phyloP scores from a whole-genome alignment of 2,113 vertebrate species.

The Phoenicopterus ruber region DNA sequence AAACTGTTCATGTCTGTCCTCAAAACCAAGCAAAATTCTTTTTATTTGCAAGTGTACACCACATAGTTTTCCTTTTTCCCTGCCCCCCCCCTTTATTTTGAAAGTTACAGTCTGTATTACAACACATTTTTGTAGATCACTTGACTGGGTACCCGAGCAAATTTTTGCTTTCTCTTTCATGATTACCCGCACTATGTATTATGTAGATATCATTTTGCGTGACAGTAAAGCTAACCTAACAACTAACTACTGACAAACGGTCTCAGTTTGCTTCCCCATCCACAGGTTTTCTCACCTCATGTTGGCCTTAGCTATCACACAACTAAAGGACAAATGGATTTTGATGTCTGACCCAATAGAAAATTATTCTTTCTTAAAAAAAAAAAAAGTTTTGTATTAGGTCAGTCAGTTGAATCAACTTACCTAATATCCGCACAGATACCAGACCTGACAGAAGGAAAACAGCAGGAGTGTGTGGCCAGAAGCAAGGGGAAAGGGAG shows the following conservation, averaged over 20 bases:
- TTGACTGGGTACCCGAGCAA: background rate
- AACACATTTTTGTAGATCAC: background rate
- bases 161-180: background rate
- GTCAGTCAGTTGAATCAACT: background rate
- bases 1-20: background rate
- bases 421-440: background rate
- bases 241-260: background rate
- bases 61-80: rapidly evolving
- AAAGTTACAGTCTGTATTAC: background rate
- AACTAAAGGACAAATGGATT: background rate
- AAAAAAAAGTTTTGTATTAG: background rate
- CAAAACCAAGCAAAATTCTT: background rate
- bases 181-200: background rate
- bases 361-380: background rate
- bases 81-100: background rate
- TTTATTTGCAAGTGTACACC: background rate
- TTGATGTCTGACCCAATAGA: background rate
- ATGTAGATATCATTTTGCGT: background rate
- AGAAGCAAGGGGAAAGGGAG: background rate
- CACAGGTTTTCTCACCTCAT: background rate
- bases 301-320: background rate
- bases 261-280: background rate
- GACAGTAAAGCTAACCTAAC: background rate
- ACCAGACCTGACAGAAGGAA: background rate
- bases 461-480: background rate